A percentile compares a stretch with the other conserved stretches of the same genome.
phyloP scores from a whole-genome alignment of 2,113 vertebrate species.

The Corythornis vintsioides region DNA sequence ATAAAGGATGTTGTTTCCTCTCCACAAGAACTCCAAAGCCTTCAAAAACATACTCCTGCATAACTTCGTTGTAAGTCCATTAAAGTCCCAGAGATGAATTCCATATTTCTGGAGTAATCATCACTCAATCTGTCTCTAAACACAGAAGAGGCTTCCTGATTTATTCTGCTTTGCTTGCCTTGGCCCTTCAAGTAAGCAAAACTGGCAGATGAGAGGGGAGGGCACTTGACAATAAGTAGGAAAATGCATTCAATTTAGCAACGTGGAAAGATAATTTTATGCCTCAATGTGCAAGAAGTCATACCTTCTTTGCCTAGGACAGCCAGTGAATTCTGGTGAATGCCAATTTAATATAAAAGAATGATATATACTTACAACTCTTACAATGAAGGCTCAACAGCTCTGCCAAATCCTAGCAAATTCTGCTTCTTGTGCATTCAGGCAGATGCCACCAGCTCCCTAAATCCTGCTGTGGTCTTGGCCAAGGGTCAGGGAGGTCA shows the following conservation, averaged over 20 bases:
- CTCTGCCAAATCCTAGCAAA: background rate
- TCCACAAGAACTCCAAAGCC: background rate
- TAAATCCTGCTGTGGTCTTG: background rate
- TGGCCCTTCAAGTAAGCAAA: background rate
- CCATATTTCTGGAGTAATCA: constrained; percentile 11
- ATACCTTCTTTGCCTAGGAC: background rate
- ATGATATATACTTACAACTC: background rate
- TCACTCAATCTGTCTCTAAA: constrained; percentile 40
- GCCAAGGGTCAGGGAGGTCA: background rate
- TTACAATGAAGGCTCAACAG: background rate
- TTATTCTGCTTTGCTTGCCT: constrained; percentile 41
- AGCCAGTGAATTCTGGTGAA: background rate
- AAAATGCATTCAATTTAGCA: fast-evolving
- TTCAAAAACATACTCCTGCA: background rate
- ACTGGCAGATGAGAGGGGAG: background rate
- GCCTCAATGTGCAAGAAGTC: background rate
- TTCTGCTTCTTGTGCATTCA: background rate
- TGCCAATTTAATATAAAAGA: background rate
- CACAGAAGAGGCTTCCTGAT: background rate
- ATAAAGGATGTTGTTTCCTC: background rate
- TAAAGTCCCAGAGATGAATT: background rate
- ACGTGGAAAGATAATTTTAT: fast-evolving
- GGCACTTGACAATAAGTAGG: background rate
- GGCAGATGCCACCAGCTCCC: background rate
- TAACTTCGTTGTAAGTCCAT: background rate